A percentile compares a stretch with the other conserved stretches of the same genome.
Conservation (phyloP, 2,888 invertebrate species). For the Spialia ferax region DNA sequence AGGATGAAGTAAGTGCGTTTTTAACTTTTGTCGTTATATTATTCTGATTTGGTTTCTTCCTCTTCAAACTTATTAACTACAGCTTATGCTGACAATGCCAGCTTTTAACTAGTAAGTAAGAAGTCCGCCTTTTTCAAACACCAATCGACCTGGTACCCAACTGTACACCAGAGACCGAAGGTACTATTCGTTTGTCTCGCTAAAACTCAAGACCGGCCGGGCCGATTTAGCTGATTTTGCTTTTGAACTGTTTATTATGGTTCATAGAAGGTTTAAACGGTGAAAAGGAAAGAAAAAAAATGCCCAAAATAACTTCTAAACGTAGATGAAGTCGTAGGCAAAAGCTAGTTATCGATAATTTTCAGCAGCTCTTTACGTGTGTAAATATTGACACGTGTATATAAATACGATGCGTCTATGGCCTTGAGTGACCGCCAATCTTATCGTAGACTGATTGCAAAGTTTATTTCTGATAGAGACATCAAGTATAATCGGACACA, state of each 20-base stretch:
- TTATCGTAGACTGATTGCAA: conserved; percentile 75
- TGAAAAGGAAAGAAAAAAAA: no score
- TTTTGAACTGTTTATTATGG: no score
- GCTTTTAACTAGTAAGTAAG: no score
- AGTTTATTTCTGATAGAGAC: conserved; percentile 50
- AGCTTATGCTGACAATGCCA: no score
- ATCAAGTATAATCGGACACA: conserved; percentile 39
- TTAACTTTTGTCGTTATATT: background rate
- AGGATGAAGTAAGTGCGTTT: conserved; percentile 42
- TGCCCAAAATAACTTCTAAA: no score
- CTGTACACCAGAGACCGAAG: no score
- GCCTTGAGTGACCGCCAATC: conserved; percentile 72
- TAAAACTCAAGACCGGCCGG: no score
- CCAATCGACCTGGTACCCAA: background rate
- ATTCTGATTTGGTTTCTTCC: background rate
- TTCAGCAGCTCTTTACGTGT: conserved; percentile 29
- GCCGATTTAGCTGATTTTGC: no score
- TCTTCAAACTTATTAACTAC: background rate
- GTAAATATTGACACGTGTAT: conserved; percentile 58
- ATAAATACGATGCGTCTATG: conserved; percentile 51
- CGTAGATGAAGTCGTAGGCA: no score
- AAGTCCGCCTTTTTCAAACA: background rate
- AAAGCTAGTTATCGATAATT: no score
- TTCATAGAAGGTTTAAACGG: no score
- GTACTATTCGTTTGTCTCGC: no score